phyloP scores from a whole-genome alignment of 2,113 vertebrate species.

The Pristiophorus japonicus region DNA sequence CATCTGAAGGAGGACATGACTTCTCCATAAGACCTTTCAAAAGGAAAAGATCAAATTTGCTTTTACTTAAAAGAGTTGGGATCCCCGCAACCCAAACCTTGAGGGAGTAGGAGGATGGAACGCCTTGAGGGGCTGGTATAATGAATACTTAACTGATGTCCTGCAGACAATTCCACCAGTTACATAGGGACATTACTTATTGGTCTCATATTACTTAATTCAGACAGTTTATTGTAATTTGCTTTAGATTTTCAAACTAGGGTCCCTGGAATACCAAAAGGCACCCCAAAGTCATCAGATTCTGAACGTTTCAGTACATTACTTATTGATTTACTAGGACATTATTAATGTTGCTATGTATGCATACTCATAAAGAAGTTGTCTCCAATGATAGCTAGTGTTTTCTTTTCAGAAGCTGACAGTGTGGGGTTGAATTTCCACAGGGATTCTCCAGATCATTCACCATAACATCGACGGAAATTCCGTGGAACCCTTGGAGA shows the following conservation, averaged over 20 bases:
- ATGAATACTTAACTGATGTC: neutral
- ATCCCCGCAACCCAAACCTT: neutral
- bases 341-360: too few species aligned
- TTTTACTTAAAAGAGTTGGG: neutral
- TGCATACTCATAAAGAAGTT: neutral
- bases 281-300: neutral
- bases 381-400: neutral
- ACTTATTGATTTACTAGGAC: neutral
- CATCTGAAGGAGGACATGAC: neutral
- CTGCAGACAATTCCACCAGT: neutral
- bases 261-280: neutral
- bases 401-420: neutral
- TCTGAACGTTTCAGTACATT: neutral
- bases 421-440: neutral
- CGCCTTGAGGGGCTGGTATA: neutral
- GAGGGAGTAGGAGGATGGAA: neutral
- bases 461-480: too few species aligned
- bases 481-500: neutral
- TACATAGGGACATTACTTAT: too few species aligned
- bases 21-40: neutral
- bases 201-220: neutral
- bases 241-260: neutral
- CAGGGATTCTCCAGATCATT: too few species aligned
- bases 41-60: neutral
- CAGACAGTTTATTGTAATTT: neutral